Base-by-base conservation (phyloP, 2,888 invertebrate species). In the Drosophila nr. fundita region DNA sequence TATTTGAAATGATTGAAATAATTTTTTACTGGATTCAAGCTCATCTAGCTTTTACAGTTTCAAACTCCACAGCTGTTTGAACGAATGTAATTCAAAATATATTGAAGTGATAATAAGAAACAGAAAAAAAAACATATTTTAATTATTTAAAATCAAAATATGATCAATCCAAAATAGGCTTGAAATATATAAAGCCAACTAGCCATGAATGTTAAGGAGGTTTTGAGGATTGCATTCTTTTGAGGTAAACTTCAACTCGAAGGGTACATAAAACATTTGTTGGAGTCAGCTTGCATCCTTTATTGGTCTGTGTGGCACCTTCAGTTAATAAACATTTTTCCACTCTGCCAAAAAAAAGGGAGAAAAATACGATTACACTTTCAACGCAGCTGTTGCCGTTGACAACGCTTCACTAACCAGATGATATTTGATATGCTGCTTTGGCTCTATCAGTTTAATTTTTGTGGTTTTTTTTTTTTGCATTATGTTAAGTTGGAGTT, bases 351-450 rank as follows among this genome's bases (percentile, higher is more conserved):
- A 30, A 52, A 58, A 27, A 4, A 21, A 18, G 42, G 11, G 4
- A 34, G 11, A n/a, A n/a, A 4, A 11, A 38, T n/a, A 0, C 13
- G 2, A 24, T 21, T 10, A 21, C 2, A 30, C 15, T 66, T 24
- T 53, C 8, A n/a, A 8, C 8, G 49, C 75, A 76, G 78, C 66
- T 76, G 78, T 78, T 78, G 73, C 32, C 55, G 34, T 49, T 73
- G 34, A 13, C 2, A n/a, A 13, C 58, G 54, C 54, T 72, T 62
- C 49, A 67, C 40, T 66, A 57, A 63, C 38, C 66, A 29, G 24
- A 52, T 72, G 78, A 73, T 64, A 76, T 76, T 68, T 61, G 63
- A 76, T 76, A 78, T 67, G 73, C 45, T 18, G 38, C 27, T 27
- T 27, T 38, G 2, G 11, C 24, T 32, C 45, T n/a, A 59, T 53